These are phyloP conservation scores for Triops cancriformis DNA, from an alignment of 1,140 invertebrate genomes.

Conservation along the genomic window DNA sequence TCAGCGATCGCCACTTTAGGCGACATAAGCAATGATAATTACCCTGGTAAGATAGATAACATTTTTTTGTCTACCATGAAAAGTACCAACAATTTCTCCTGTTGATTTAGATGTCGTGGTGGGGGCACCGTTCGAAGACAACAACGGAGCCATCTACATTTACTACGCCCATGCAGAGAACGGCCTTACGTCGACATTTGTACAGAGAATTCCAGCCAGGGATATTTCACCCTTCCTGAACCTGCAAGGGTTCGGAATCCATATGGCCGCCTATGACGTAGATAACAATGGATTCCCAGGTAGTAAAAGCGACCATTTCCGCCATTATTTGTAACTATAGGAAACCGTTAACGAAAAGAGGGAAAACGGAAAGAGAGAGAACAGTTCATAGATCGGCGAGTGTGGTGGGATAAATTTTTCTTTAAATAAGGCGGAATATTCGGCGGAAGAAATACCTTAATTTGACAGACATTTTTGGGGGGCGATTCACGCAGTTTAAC, in stretches of 20 bases:
- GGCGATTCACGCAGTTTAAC: too few relatives aligned
- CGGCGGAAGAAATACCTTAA: too few relatives aligned
- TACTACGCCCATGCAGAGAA: constrained; percentile 41
- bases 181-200: constrained; percentile 20
- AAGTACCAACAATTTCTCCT: too few relatives aligned
- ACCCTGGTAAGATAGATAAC: constrained; percentile 36
- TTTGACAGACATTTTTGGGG: too few relatives aligned
- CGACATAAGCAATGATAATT: constrained; percentile 45
- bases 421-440: too few relatives aligned
- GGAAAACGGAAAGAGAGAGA: too few relatives aligned
- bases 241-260: constrained; percentile 37
- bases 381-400: too few relatives aligned
- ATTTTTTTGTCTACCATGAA: not conserved
- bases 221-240: constrained; percentile 21
- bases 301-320: constrained; percentile 18
- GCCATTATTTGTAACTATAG: constrained; percentile 30
- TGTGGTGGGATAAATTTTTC: too few relatives aligned
- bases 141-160: constrained; percentile 46
- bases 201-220: constrained; percentile 27
- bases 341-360: too few relatives aligned
- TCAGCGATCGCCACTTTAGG: constrained; percentile 40
- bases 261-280: constrained; percentile 36
- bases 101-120: constrained; percentile 42
- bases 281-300: constrained; percentile 41
- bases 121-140: constrained; percentile 47